Evolutionary conservation across 2,113 vertebrate genomes (phyloP).

Genomic region (Lates calcarifer): DNA sequence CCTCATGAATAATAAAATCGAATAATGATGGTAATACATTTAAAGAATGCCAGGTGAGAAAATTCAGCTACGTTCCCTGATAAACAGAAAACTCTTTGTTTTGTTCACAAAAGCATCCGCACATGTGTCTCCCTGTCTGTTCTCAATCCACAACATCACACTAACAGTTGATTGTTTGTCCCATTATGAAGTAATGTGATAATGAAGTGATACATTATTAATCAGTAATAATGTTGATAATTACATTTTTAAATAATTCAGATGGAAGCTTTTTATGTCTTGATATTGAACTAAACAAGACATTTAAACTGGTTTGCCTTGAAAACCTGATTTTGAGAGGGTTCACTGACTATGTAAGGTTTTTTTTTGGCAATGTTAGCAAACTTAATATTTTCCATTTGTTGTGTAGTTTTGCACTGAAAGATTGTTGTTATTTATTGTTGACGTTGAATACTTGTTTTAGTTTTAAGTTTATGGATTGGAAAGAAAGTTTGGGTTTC

Average conservation of each 20-base stretch:
- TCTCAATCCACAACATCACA: not conserved
- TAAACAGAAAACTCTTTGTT: not conserved
- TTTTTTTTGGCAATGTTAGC: not conserved
- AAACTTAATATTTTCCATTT: conserved; percentile 8
- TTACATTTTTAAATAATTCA: conserved; percentile 20
- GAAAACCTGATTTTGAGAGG: not conserved
- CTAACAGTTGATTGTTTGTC: not conserved
- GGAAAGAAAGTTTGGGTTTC: not conserved
- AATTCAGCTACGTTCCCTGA: not conserved
- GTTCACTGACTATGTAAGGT: not conserved
- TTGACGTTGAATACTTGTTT: conserved; percentile 24
- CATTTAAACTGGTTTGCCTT: conserved; percentile 10
- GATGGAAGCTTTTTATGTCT: not conserved
- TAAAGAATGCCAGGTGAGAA: not conserved
- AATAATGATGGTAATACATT: not conserved
- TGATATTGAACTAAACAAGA: not conserved
- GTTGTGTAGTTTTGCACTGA: conserved; percentile 70
- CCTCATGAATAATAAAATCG: not conserved
- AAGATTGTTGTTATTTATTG: conserved; percentile 76
- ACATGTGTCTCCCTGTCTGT: not conserved
- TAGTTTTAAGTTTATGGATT: conserved; percentile 24
- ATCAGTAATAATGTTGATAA: not conserved
- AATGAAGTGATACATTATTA: not conserved
- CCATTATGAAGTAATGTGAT: not conserved
- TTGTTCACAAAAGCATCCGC: not conserved